Base-by-base conservation (phyloP, 2,888 invertebrate genomes). In the Latrodectus elegans region DNA sequence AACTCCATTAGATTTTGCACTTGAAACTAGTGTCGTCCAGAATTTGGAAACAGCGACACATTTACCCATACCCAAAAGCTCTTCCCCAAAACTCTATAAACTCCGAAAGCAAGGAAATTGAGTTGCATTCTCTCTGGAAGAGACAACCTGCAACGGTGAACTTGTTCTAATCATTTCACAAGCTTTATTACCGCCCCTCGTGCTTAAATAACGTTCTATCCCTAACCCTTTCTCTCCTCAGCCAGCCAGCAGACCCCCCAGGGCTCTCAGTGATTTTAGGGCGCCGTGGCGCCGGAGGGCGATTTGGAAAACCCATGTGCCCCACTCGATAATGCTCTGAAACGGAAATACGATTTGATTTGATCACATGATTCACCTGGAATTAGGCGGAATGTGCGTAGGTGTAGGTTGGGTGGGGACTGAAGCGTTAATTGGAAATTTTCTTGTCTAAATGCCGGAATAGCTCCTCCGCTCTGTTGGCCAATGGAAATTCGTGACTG, bases 341-440 rank as follows among this genome's bases (percentile, higher is more conserved):
- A 52, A 38, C 83, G 83, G 83, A 83, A 83, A 76, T 71, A 51
- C 53, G 75, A 55, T 49, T 67, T 76, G 77, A 84, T 84, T 73
- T 17, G 55, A 78, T 84, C 77, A 83, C 71, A 75, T 83, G 83
- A 83, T 70, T 76, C 83, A 84, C 65, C 78, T 73, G 72, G 15
- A 72, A 65, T 64, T n/a, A 55, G 70, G 53, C 68, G 53, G n/a
- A 55, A 12, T n/a, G 22, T 2, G 15, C 11, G 55, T 9, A 38
- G 65, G 53, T 9, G 26, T 14, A 9, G 15, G 17, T 26, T 15
- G 51, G 73, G 68, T 14, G 8, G 70, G 55, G 67, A 26, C 38
- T 38, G 70, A 64, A 55, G 75, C 74, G 78, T 78, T 84, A 84
- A 84, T 84, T 84, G 84, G 77, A 84, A 77, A 84, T 78, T 78